A percentile compares a stretch with the other conserved stretches of the same genome.
phyloP scores from a whole-genome alignment of 2,797 vertebrate species.

The Paguma larvata region DNA sequence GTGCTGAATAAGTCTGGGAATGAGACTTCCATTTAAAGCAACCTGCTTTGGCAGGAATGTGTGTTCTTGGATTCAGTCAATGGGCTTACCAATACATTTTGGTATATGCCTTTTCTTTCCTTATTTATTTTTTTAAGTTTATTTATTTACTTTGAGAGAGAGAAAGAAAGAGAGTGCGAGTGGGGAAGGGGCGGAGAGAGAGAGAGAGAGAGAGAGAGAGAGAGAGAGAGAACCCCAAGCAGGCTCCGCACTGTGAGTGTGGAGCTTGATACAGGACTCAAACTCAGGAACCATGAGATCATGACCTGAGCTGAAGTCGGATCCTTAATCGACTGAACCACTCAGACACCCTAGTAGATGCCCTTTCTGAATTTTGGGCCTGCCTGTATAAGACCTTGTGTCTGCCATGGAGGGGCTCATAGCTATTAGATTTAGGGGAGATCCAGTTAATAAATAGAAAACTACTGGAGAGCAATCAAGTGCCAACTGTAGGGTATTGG shows the following conservation, averaged over 20 bases:
- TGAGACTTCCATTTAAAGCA: neutral
- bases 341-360: neutral
- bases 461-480: constrained; percentile 1
- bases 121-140: too few species aligned
- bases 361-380: neutral
- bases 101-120: neutral
- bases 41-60: neutral
- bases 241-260: too few species aligned
- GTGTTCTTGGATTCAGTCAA: neutral
- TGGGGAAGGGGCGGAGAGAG: too few species aligned
- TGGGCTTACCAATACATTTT: neutral
- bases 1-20: neutral
- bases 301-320: too few species aligned
- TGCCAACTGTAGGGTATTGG: neutral
- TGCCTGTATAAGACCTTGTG: constrained; percentile 16
- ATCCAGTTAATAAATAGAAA: constrained; percentile 52
- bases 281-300: too few species aligned
- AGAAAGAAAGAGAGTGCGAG: too few species aligned
- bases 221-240: too few species aligned
- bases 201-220: too few species aligned
- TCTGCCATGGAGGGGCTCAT: neutral
- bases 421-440: neutral
- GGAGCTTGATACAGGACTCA: too few species aligned
- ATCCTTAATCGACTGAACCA: too few species aligned
- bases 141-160: too few species aligned